Evolutionary conservation across 2,888 invertebrate species (phyloP).

Genomic region (Pristionchus japonicus): DNA sequence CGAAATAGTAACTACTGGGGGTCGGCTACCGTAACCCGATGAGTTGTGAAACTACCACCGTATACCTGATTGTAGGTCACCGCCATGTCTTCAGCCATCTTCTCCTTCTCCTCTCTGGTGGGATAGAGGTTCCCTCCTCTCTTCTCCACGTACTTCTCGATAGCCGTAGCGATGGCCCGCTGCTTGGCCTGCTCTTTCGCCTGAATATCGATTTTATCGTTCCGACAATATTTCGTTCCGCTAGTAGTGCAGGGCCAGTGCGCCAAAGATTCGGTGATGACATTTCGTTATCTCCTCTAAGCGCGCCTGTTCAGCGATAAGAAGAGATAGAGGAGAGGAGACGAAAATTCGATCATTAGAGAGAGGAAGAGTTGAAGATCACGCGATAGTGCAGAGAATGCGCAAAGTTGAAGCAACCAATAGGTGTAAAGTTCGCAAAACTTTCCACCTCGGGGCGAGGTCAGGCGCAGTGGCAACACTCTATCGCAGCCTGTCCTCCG

Average conservation of each 20-base stretch:
- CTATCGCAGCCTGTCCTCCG: not conserved
- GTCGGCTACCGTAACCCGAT: not conserved
- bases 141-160: conserved; percentile 51
- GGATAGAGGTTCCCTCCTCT: conserved; percentile 57
- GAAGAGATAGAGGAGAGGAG: not conserved
- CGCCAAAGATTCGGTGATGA: not conserved
- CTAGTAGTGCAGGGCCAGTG: conserved; percentile 11
- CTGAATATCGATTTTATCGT: not conserved
- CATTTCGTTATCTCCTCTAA: not conserved
- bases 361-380: not conserved
- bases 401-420: not conserved
- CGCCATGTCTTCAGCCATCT: conserved; percentile 51
- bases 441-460: not conserved
- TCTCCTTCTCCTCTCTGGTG: conserved; percentile 55
- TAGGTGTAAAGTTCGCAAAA: conserved; percentile 17
- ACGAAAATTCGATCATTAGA: conserved; percentile 14
- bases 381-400: not conserved
- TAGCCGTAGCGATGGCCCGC: conserved; percentile 29
- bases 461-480: not conserved
- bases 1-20: not conserved
- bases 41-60: too few species aligned
- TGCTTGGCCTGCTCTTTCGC: conserved; percentile 15
- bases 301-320: conserved; percentile 10
- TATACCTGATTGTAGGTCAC: conserved; percentile 55
- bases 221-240: not conserved